Evolutionary conservation across 2,113 vertebrate species (phyloP).

Genomic region (Panurus biarmicus): DNA sequence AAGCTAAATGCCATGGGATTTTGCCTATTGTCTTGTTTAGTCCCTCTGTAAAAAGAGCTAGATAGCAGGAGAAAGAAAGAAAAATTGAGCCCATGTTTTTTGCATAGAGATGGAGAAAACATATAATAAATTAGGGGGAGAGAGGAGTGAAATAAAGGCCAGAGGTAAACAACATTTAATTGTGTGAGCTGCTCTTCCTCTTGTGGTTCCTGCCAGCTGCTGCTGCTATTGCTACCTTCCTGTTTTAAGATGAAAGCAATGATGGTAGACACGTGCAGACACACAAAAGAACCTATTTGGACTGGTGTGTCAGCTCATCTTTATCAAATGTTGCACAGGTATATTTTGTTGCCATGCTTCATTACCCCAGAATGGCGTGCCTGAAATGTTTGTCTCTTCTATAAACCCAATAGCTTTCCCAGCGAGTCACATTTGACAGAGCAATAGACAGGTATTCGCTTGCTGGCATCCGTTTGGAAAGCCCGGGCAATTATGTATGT

Average conservation of each 20-base stretch:
- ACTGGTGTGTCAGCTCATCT: slow-evolving; percentile 98
- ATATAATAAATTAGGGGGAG: slow-evolving; percentile 78
- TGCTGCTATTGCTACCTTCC: slow-evolving; percentile 74
- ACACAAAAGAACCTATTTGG: slow-evolving; percentile 98
- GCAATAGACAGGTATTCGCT: slow-evolving; percentile 70
- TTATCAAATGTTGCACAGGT: slow-evolving; percentile 99
- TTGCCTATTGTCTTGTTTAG: slow-evolving; percentile 66
- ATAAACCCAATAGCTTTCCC: slow-evolving; percentile 76
- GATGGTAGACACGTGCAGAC: slow-evolving; percentile 89
- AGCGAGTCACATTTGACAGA: slow-evolving; percentile 75
- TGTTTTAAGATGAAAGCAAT: slow-evolving; percentile 76
- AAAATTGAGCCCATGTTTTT: slow-evolving; percentile 81
- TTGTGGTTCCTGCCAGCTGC: slow-evolving; percentile 85
- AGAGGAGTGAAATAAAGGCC: slow-evolving; percentile 81
- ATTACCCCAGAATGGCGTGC: slow-evolving; percentile 96
- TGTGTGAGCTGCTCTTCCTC: slow-evolving; percentile 81
- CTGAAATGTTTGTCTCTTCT: slow-evolving; percentile 98
- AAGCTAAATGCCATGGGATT: slow-evolving; percentile 62
- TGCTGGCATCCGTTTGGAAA: slow-evolving; percentile 66
- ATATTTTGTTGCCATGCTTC: slow-evolving; percentile 98
- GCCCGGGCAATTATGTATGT: slow-evolving; percentile 61
- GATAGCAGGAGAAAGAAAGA: slow-evolving; percentile 79
- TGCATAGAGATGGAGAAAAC: slow-evolving; percentile 74
- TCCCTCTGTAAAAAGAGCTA: slow-evolving; percentile 66
- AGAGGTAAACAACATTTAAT: slow-evolving; percentile 83